Evolutionary conservation across 2,888 invertebrate genomes (phyloP), one percentile per base, ranked within the genome.

Genomic region (Lasioglossum oenotherae): DNA sequence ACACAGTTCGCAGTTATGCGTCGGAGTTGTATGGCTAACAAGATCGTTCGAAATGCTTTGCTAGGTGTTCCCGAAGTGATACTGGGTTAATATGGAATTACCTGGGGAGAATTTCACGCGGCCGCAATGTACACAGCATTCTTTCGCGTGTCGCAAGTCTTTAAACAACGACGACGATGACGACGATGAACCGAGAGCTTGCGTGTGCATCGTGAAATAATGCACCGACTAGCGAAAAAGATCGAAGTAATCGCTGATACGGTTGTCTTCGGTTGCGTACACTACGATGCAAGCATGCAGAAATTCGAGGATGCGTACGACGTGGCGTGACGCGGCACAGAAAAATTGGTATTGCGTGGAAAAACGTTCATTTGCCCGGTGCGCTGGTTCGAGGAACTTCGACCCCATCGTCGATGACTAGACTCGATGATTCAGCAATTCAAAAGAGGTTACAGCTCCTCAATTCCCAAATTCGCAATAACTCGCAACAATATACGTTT

Each of bases 61-160:
- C 46, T 27, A 57, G 72, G 74, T 82, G 72, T 75, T 78, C 53
- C 53, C 67, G 64, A 53, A 27, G 23, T 35, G 16, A 78, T 85
- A 81, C 49, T 78, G 74, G 83, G 84, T 78, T 83, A 83, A 84
- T 84, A 84, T 72, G 84, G 84, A 82, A 84, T 84, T 84, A 84
- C 78, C 83, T 64, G 38, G n/a, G 31, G 23, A 44, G 67, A 67
- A 76, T 38, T 84, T 71, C 12, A 19, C 74, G 19, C 38, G 35
- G 57, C n/a, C 31, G n/a, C 75, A 57, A 67, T 74, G 44, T 38
- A 77, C 23, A 31, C 78, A 78, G 78, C 78, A 89, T 89, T 86
- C 76, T 83, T 87, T 82, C 77, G 86, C 77, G 78, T 84, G 81
- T 87, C 69, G 87, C 84, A 84, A 89, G 67, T 46, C 53, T 67